Conservation (phyloP, 2,888 invertebrate species). For the Nysson spinosus region DNA sequence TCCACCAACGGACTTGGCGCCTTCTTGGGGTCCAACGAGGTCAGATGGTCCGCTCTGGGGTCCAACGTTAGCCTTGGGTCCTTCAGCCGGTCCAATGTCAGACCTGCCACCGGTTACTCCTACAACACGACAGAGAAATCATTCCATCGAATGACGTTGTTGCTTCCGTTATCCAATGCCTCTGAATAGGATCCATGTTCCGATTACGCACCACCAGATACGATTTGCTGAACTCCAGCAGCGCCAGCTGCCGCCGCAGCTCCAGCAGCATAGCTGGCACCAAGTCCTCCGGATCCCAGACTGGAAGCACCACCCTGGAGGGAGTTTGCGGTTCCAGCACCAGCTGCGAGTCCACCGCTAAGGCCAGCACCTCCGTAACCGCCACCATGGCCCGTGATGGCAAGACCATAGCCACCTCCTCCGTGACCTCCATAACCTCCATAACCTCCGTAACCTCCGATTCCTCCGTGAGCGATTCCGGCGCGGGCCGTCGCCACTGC, state of each 20-base stretch:
- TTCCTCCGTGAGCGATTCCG: slow-evolving; percentile 73
- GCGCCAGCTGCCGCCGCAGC: slow-evolving; percentile 75
- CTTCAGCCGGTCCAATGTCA: slow-evolving; percentile 77
- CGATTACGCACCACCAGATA: slow-evolving; percentile 72
- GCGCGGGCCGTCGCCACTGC: slow-evolving; percentile 76
- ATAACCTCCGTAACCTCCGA: slow-evolving; percentile 61
- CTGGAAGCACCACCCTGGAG: slow-evolving; percentile 76
- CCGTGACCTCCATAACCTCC: slow-evolving; percentile 58
- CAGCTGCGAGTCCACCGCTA: slow-evolving; percentile 75
- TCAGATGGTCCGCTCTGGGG: slow-evolving; percentile 76
- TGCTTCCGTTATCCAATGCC: not conserved
- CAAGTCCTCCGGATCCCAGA: slow-evolving; percentile 76
- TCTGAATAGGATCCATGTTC: not conserved
- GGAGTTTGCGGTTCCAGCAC: slow-evolving; percentile 74
- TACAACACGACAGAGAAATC: slow-evolving; percentile 33
- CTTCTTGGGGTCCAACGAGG: slow-evolving; percentile 76
- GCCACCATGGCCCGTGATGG: slow-evolving; percentile 34
- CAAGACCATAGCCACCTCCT: slow-evolving; percentile 58
- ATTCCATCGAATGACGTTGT: not conserved
- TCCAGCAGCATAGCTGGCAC: slow-evolving; percentile 76
- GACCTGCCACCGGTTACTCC: slow-evolving; percentile 75
- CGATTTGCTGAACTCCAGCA: slow-evolving; percentile 76
- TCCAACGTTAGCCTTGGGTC: slow-evolving; percentile 77
- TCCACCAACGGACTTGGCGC: slow-evolving; percentile 75
- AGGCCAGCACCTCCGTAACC: slow-evolving; percentile 71